Base-by-base conservation (phyloP, 2,888 invertebrate genomes). In the Drosophila paranaensis region DNA sequence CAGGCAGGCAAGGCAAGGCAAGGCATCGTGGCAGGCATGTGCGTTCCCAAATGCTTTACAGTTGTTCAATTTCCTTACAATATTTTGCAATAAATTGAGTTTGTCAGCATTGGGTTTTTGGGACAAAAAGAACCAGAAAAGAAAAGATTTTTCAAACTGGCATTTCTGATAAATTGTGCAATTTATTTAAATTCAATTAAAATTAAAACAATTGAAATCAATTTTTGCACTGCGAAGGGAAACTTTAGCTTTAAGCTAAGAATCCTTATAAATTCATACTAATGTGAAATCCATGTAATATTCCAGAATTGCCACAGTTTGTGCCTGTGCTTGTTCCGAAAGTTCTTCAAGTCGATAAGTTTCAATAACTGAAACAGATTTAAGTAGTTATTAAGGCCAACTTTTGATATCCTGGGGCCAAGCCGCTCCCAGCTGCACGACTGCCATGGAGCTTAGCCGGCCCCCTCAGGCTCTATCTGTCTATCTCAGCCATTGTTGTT, bases 61-160 rank as follows among this genome's bases (percentile, higher is more conserved):
- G 3, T 63, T 30, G n/a, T 58, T 61, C 73, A 55, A 77, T 72
- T 72, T 67, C 51, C 56, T 57, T 53, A 37, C 46, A 51, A 51
- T 50, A 66, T 66, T 65, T 71, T 46, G 45, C 62, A 42, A 56
- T 25, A 66, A 66, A 77, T 77, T 65, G 42, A 79, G 45, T 80
- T 79, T 71, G 55, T 25, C 33, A 39, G 79, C 10, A 48, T 55
- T 64, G 40, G 13, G 6, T 45, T 25, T 25, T 27, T 54, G 10
- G 42, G 57, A 14, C 45, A 40, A 53, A 37, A 37, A 43, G 8
- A 33, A 6, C 20, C 20, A 33, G 8, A 33, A 33, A 48, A 37
- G 20, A 40, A 48, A 20, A 37, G 37, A 35, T 35, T 25, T 37
- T 25, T 61, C 25, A 14, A n/a, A 42, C 37, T 40, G 48, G n/a